These are phyloP conservation scores for Oscheius myriophilus DNA, from an alignment of 2,888 invertebrate genomes.

Conservation along the genomic window DNA sequence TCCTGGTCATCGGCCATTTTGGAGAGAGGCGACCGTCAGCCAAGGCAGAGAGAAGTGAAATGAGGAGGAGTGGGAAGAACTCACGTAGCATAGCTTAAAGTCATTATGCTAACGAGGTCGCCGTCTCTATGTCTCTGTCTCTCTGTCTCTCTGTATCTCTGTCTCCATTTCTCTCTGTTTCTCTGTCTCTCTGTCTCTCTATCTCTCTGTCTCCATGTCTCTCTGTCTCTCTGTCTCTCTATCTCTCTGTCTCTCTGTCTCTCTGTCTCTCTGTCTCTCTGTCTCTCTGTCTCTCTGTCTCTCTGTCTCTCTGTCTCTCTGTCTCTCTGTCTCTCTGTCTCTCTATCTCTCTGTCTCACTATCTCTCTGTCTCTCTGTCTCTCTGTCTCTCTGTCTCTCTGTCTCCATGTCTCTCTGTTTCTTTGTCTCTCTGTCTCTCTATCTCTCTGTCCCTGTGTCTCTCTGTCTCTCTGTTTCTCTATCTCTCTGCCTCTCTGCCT, in stretches of 20 bases:
- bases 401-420: too few species aligned
- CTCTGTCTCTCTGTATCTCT: neutral
- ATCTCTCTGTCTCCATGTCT: neutral
- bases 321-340: neutral
- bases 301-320: neutral
- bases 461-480: too few species aligned
- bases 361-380: neutral
- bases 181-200: neutral
- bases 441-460: neutral
- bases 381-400: too few species aligned
- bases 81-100: too few species aligned
- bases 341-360: neutral
- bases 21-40: too few species aligned
- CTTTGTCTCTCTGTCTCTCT: neutral
- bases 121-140: neutral
- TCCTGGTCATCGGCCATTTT: too few species aligned
- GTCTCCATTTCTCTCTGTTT: neutral
- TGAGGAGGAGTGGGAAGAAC: neutral
- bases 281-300: neutral
- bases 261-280: constrained; percentile 8
- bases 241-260: constrained; percentile 11
- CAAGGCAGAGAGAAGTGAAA: neutral
- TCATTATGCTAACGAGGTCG: too few species aligned
- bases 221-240: neutral
- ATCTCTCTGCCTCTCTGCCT: too few species aligned